Conservation (phyloP, 1,140 invertebrate genomes). For the Philotrypesis tridentata region DNA sequence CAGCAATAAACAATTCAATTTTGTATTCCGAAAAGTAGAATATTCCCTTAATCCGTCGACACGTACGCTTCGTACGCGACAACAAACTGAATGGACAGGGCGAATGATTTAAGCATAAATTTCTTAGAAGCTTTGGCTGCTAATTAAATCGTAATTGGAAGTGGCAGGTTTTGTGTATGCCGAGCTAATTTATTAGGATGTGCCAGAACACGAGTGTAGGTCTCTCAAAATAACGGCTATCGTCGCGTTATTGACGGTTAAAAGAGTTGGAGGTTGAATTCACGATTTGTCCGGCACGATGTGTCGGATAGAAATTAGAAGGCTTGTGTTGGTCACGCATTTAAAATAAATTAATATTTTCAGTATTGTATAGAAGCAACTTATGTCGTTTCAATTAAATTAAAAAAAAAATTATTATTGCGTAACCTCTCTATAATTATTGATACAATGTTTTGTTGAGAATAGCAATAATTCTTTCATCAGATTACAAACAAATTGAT, state of each 20-base stretch:
- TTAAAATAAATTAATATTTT: not conserved
- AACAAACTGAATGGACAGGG: not conserved
- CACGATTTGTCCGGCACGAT: not conserved
- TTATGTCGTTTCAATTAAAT: no score
- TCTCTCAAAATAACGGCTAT: not conserved
- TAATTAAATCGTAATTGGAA: slow-evolving; percentile 17
- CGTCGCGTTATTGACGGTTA: not conserved
- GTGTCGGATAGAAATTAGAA: not conserved
- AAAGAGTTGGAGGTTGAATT: not conserved
- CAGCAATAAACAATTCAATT: no score
- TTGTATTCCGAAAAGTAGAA: no score
- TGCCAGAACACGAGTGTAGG: not conserved
- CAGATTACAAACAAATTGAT: no score
- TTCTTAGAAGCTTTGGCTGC: not conserved
- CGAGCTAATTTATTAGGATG: not conserved
- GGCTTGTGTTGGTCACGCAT: not conserved
- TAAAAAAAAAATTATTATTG: no score
- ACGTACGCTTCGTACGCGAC: no score
- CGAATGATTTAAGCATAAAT: not conserved
- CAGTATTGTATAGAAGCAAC: no score
- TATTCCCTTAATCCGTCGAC: no score
- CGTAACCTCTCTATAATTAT: no score
- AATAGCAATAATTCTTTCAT: no score
- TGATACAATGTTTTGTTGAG: no score
- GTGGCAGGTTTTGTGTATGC: not conserved